Percentiles rank a stretch among this genome's conserved stretches.
Evolutionary conservation across 2,113 vertebrate species (phyloP).

Genomic region (Scomber colias): DNA sequence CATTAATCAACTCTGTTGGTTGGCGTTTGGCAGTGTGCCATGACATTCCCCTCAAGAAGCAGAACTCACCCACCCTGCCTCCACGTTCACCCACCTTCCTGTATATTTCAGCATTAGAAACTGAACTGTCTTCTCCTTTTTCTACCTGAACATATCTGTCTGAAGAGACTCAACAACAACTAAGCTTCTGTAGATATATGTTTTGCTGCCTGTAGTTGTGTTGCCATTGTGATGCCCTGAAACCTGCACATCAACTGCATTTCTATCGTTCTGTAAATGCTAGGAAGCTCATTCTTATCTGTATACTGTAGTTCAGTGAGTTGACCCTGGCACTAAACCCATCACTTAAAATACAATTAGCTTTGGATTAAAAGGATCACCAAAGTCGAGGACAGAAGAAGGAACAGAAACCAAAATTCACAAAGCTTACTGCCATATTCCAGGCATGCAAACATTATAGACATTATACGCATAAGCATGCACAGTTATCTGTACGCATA

Average conservation of each 20-base stretch:
- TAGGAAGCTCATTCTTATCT: not conserved
- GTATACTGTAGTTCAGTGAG: not conserved
- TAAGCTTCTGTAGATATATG: not conserved
- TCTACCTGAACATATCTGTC: not conserved
- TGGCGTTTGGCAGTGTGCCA: conserved; percentile 11
- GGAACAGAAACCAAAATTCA: not conserved
- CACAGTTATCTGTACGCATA: conserved; percentile 11
- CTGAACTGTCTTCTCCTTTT: too few relatives aligned
- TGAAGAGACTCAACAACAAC: not conserved
- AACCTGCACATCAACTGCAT: not conserved
- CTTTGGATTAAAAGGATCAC: not conserved
- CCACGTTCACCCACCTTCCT: conserved; percentile 3
- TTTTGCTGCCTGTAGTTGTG: not conserved
- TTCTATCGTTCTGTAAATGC: not conserved
- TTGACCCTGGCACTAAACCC: not conserved
- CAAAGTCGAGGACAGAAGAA: not conserved
- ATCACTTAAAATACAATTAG: not conserved
- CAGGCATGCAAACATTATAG: not conserved
- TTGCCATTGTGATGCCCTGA: not conserved
- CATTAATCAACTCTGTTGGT: conserved; percentile 8
- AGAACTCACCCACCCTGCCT: not conserved
- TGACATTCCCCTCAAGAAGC: too few relatives aligned
- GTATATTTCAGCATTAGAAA: too few relatives aligned
- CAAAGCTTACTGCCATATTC: not conserved
- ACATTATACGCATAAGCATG: not conserved